Conservation (phyloP, 2,113 vertebrate species). For the Pao palembangensis region DNA sequence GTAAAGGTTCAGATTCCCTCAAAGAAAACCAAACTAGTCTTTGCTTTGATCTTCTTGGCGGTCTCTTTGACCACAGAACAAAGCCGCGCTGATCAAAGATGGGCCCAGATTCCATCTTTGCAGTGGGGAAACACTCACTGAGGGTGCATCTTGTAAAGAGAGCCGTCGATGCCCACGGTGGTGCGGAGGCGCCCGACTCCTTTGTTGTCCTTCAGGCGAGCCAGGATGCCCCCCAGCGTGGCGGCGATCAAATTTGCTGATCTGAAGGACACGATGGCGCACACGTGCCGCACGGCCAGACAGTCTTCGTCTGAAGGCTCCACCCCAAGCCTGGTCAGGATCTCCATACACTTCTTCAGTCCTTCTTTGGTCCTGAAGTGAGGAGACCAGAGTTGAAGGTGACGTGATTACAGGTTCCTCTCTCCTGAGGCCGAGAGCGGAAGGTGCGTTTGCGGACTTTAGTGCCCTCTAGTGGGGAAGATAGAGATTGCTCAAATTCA, state of each 20-base stretch:
- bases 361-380: conserved; percentile 89
- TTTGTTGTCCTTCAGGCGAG: conserved; percentile 89
- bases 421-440: too few relatives aligned
- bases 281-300: conserved; percentile 91
- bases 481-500: background rate
- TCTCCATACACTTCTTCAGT: conserved; percentile 91
- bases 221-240: conserved; percentile 84
- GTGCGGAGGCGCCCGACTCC: conserved; percentile 85
- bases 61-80: too few relatives aligned
- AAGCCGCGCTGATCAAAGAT: too few relatives aligned
- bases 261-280: conserved; percentile 93
- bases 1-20: background rate
- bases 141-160: conserved; percentile 98
- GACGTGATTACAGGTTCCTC: background rate
- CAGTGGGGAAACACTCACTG: conserved; percentile 81
- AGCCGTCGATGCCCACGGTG: conserved; percentile 94
- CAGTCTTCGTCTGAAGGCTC: conserved; percentile 93
- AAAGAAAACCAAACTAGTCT: too few relatives aligned
- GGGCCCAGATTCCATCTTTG: too few relatives aligned
- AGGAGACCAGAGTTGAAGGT: background rate
- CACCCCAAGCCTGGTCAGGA: conserved; percentile 88
- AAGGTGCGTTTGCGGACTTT: too few relatives aligned
- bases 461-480: too few relatives aligned
- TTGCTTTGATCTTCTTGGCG: too few relatives aligned
- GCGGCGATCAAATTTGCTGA: conserved; percentile 91